Evolutionary conservation across 2,888 invertebrate genomes (phyloP).

Genomic region (Lasius platythorax): DNA sequence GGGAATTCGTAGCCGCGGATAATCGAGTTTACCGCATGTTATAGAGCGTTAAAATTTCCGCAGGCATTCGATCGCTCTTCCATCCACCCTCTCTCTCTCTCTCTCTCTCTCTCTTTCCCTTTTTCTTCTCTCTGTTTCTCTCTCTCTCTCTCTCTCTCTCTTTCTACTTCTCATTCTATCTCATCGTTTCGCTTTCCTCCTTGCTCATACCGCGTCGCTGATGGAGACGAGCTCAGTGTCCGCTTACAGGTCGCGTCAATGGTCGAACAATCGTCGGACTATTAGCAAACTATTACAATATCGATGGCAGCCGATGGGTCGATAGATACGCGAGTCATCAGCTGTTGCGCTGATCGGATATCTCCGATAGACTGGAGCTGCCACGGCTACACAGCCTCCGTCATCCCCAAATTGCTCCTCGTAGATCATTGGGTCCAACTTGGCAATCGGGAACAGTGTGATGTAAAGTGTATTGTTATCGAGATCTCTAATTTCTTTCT

Average conservation of each 20-base stretch:
- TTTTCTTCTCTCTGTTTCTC: not conserved
- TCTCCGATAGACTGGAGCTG: slow-evolving; percentile 68
- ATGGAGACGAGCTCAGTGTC: slow-evolving; percentile 43
- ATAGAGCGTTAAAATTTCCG: slow-evolving; percentile 71
- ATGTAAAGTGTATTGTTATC: not conserved
- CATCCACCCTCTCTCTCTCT: slow-evolving; percentile 25
- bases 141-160: slow-evolving; percentile 2
- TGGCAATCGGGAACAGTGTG: slow-evolving; percentile 1
- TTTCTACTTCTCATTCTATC: slow-evolving; percentile 32
- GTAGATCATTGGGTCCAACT: slow-evolving; percentile 63
- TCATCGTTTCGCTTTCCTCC: slow-evolving; percentile 33
- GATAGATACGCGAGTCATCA: slow-evolving; percentile 79
- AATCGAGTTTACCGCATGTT: slow-evolving; percentile 75
- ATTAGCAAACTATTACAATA: slow-evolving; percentile 82
- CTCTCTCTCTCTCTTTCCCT: not conserved
- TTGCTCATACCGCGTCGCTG: slow-evolving; percentile 41
- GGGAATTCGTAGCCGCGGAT: slow-evolving; percentile 71
- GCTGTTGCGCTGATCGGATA: slow-evolving; percentile 80
- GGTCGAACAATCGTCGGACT: slow-evolving; percentile 79
- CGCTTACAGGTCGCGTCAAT: slow-evolving; percentile 72
- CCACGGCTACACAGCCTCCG: slow-evolving; percentile 57
- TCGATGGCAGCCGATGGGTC: slow-evolving; percentile 76
- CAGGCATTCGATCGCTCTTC: slow-evolving; percentile 63
- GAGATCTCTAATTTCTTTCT: not conserved
- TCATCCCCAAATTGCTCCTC: slow-evolving; percentile 71